These are phyloP conservation scores for Tenthredo amoena DNA, from an alignment of 2,888 invertebrate species.

Conservation along the genomic window DNA sequence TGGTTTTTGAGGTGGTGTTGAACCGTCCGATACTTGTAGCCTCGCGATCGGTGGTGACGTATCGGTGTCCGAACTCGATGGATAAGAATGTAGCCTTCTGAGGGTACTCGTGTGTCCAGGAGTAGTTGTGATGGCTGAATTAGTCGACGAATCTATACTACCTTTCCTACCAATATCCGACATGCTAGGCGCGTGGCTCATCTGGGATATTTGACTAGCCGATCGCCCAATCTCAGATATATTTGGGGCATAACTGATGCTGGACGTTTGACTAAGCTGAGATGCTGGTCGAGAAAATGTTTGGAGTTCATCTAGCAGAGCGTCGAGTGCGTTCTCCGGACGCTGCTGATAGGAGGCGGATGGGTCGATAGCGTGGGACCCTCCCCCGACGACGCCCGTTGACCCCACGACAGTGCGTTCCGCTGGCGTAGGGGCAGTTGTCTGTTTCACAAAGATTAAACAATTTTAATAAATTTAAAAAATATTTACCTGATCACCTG, in stretches of 20 bases:
- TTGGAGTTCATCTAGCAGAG: conserved; percentile 95
- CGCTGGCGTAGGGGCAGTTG: conserved; percentile 82
- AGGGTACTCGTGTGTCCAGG: conserved; percentile 79
- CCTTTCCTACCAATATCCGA: conserved; percentile 80
- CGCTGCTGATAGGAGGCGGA: conserved; percentile 82
- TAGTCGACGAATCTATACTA: conserved; percentile 80
- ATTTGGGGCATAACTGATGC: conserved; percentile 60
- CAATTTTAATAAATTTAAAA: conserved; percentile 17
- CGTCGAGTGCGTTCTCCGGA: conserved; percentile 98
- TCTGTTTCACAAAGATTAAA: conserved; percentile 64
- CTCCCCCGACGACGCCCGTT: conserved; percentile 82
- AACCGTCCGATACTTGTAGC: conserved; percentile 73
- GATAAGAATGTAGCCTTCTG: conserved; percentile 90
- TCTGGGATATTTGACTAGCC: conserved; percentile 60
- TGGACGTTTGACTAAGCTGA: conserved; percentile 70
- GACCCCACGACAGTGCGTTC: conserved; percentile 81
- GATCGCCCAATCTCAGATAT: conserved; percentile 62
- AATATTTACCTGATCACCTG: background rate
- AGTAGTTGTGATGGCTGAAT: conserved; percentile 71
- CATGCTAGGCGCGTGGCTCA: conserved; percentile 76
- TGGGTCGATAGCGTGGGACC: conserved; percentile 81
- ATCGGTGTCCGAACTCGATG: conserved; percentile 91
- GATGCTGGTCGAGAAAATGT: conserved; percentile 89
- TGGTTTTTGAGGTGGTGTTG: conserved; percentile 79
- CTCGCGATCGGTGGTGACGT: conserved; percentile 88